Percentiles rank a stretch among this genome's conserved stretches.
These are phyloP conservation scores for Cottus gobio DNA, from an alignment of 2,113 vertebrate species.

Conservation along the genomic window DNA sequence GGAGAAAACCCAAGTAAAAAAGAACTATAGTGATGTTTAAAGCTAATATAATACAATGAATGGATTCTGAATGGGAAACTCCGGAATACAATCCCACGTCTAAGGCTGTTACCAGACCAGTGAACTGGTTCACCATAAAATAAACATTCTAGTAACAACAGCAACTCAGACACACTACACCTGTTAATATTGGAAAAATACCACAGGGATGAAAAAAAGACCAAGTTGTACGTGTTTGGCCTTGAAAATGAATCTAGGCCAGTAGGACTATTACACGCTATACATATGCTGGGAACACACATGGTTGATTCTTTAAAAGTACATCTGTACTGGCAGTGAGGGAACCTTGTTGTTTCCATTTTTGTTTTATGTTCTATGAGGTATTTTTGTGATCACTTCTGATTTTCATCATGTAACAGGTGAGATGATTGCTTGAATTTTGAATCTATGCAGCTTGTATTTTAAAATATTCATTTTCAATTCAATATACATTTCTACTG, in stretches of 20 bases:
- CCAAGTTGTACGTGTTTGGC: background rate
- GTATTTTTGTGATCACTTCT: background rate
- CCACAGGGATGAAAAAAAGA: background rate
- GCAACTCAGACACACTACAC: background rate
- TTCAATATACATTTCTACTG: background rate
- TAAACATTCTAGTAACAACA: background rate
- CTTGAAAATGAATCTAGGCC: constrained; percentile 50
- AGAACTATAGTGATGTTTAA: background rate
- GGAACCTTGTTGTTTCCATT: background rate
- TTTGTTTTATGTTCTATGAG: background rate
- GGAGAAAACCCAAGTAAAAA: background rate
- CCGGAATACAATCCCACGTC: background rate
- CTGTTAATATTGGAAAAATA: background rate
- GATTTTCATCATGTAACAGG: background rate
- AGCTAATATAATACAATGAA: background rate
- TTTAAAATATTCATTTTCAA: background rate
- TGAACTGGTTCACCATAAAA: background rate
- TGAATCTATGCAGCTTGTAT: background rate
- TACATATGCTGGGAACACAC: constrained; percentile 31
- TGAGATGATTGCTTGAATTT: background rate
- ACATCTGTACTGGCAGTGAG: background rate
- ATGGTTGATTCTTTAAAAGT: background rate
- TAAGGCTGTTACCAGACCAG: background rate
- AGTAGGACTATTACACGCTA: constrained; percentile 37
- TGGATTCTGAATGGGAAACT: background rate